Conservation (phyloP, 2,888 invertebrate species). For the Scaptomyza tumidula region DNA sequence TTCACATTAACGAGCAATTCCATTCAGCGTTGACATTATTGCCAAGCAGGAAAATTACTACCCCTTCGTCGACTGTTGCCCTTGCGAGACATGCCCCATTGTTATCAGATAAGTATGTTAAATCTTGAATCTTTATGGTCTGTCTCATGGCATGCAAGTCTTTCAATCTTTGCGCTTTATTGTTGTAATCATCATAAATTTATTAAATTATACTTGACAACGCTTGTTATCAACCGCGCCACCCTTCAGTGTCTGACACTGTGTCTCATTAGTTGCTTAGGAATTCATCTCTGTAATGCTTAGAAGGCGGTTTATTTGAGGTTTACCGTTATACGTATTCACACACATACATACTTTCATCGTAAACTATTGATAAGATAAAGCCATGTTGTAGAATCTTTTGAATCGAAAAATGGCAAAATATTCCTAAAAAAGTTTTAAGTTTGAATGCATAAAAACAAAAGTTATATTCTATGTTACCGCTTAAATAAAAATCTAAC, state of each 20-base stretch:
- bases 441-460: too few species aligned
- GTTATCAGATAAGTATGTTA: neutral
- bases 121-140: conserved; percentile 19
- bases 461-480: too few species aligned
- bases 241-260: neutral
- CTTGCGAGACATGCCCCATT: conserved; percentile 12
- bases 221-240: neutral
- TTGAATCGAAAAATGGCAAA: neutral
- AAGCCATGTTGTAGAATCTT: neutral
- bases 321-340: neutral
- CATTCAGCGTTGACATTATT: conserved; percentile 19
- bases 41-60: conserved; percentile 10
- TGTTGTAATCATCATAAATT: conserved; percentile 67
- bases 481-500: too few species aligned
- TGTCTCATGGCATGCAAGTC: conserved; percentile 22
- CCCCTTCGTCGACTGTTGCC: conserved; percentile 9
- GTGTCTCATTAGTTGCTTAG: conserved; percentile 32
- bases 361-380: conserved; percentile 26
- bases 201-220: conserved; percentile 69
- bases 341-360: neutral
- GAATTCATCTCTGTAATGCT: conserved; percentile 16
- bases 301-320: neutral
- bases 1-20: conserved; percentile 67
- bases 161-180: conserved; percentile 47
- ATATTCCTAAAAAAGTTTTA: neutral